Base-by-base conservation (phyloP, 2,888 invertebrate genomes). In the Brachyptera risi region DNA sequence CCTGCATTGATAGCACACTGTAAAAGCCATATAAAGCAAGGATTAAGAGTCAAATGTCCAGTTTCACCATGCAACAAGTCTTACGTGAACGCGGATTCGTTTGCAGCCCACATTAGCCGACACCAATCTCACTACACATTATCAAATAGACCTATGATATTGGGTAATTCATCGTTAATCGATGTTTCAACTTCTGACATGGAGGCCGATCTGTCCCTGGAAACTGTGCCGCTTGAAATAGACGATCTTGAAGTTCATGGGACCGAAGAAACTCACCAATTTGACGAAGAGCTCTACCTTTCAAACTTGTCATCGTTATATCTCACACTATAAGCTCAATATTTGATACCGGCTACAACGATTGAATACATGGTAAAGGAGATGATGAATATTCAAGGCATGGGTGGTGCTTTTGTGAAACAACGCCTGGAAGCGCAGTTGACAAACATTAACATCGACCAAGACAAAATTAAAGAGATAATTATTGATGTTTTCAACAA, bases 291-390 rank as follows among this genome's bases (percentile, higher is more conserved):
- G 21, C 19, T 60, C 17, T 61, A 62, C 17, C 24, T 62, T 2
- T 5, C 11, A 15, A 62, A 64, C 57, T 42, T 63, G 49, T 61
- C 63, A 7, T 54, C 47, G 15, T 59, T 65, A 27, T 60, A 60
- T 50, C 60, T 68, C 11, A 68, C 68, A 63, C 61, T 68, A 31
- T 67, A 68, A 63, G 50, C 54, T 19, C 47, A 68, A 26, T 63
- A 65, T 42, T 38, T 63, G 11, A 9, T 68, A 7, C 68, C 68
- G 11, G 63, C 59, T 5, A 56, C 60, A 17, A 66, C 65, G 19
- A 42, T 68, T 15, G 63, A 69, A 37, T 58, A 66, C 26, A 66
- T 68, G 15, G 40, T 64, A 5, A 13, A 40, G 23, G 63, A 64
- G 59, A 59, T 66, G 23, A 49, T 17, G 13, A 67, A 63, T 27